Conservation (phyloP, 2,888 invertebrate species). For the Drosophila putrida region DNA sequence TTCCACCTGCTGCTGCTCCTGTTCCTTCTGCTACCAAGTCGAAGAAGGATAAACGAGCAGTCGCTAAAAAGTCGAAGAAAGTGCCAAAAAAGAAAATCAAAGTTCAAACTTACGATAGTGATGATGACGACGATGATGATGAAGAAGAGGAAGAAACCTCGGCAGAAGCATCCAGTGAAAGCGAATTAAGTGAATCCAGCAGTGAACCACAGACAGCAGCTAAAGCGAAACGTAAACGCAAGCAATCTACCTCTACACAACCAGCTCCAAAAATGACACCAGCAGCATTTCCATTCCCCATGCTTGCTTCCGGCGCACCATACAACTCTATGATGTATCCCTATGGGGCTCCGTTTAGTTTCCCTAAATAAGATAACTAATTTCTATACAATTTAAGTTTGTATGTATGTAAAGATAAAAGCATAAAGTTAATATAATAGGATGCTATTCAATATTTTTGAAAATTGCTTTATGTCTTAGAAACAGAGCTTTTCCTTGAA, state of each 20-base stretch:
- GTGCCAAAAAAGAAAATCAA: constrained; percentile 55
- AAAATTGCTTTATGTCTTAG: background rate
- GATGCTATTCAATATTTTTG: background rate
- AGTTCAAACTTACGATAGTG: constrained; percentile 33
- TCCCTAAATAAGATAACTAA: constrained; percentile 50
- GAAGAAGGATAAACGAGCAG: constrained; percentile 53
- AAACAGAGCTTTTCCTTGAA: no score
- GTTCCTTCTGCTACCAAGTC: constrained; percentile 21
- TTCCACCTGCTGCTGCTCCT: background rate
- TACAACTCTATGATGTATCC: constrained; percentile 68
- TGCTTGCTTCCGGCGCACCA: constrained; percentile 63
- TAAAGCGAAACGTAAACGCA: constrained; percentile 68
- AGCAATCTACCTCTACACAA: constrained; percentile 21
- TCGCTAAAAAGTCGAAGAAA: constrained; percentile 55
- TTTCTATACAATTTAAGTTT: constrained; percentile 24
- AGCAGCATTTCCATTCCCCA: constrained; percentile 64
- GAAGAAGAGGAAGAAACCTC: constrained; percentile 49
- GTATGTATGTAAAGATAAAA: constrained; percentile 26
- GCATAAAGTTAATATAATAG: background rate
- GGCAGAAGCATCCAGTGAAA: constrained; percentile 39
- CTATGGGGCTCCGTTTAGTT: constrained; percentile 64
- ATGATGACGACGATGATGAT: constrained; percentile 51
- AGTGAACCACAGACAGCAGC: constrained; percentile 34
- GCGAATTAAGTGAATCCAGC: constrained; percentile 57
- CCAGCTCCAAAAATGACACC: constrained; percentile 18